Percentiles rank a stretch among this genome's conserved stretches.
Evolutionary conservation across 1,140 invertebrate genomes (phyloP).

Genomic region (Venturia canescens): DNA sequence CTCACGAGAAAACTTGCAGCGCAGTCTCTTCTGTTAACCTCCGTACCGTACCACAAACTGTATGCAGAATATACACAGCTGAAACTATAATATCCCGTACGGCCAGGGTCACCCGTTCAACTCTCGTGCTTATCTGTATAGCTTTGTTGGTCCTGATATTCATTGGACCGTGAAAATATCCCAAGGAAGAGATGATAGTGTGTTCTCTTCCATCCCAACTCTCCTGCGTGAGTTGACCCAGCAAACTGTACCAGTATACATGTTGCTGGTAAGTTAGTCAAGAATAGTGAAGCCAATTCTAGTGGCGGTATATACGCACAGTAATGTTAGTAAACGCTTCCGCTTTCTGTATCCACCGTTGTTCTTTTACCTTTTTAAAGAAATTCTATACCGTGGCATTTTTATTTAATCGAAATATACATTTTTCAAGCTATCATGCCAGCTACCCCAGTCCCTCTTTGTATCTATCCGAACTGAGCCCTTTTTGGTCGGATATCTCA

Average conservation of each 20-base stretch:
- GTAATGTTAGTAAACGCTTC: background rate
- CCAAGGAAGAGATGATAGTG: conserved; percentile 39
- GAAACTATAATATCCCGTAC: conserved; percentile 31
- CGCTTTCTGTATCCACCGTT: background rate
- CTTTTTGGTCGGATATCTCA: background rate
- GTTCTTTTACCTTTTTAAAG: background rate
- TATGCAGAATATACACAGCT: conserved; percentile 11
- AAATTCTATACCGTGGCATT: background rate
- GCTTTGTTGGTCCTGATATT: conserved; percentile 3
- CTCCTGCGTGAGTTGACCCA: conserved; percentile 15
- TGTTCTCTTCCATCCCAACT: conserved; percentile 8
- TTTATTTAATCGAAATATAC: no score
- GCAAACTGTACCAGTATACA: conserved; percentile 2
- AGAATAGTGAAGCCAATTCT: background rate
- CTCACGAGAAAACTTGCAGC: background rate
- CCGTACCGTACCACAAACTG: background rate
- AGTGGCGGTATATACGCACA: background rate
- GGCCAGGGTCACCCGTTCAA: conserved; percentile 28
- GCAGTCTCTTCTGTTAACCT: conserved; percentile 16
- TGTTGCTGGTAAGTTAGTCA: background rate
- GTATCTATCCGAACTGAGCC: background rate
- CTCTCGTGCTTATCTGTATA: conserved; percentile 33
- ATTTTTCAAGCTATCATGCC: no score
- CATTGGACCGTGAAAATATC: conserved; percentile 26
- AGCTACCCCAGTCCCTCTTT: no score